Percentiles rank a stretch among this genome's conserved stretches.
These are phyloP conservation scores for Spatula clypeata DNA, from an alignment of 2,797 vertebrate species.

Conservation along the genomic window DNA sequence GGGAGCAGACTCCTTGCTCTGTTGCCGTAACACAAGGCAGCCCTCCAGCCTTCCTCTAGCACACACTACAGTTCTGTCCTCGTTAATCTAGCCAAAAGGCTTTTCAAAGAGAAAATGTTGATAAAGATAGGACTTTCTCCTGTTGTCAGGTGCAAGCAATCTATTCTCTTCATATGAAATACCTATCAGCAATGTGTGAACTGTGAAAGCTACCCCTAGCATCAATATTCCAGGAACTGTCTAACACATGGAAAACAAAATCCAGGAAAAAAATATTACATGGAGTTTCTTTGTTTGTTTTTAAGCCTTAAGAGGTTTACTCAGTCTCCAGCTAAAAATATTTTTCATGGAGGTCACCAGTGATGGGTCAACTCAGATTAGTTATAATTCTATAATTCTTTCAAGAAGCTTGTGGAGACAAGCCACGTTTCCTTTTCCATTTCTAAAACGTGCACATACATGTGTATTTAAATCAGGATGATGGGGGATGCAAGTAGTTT, in stretches of 20 bases:
- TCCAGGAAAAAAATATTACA: background rate
- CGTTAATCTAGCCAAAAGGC: background rate
- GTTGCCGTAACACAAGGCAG: background rate
- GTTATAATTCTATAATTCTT: background rate
- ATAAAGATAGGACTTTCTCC: background rate
- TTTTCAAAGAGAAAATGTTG: background rate
- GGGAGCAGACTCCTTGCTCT: background rate
- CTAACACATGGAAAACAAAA: background rate
- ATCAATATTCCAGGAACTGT: background rate
- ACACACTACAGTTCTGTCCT: background rate
- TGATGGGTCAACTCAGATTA: background rate
- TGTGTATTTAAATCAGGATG: background rate
- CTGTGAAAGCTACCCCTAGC: background rate
- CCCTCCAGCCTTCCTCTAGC: background rate
- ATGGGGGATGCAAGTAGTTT: background rate
- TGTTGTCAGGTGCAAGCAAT: background rate
- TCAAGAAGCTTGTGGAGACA: background rate
- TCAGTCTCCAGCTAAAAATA: constrained; percentile 7
- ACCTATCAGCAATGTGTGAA: background rate
- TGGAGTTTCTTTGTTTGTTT: background rate
- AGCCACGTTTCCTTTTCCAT: background rate
- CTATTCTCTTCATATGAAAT: background rate
- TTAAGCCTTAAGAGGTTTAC: background rate
- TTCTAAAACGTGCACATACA: background rate
- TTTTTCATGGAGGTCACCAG: background rate